Conservation (phyloP, 2,888 invertebrate species). For the Sesamia inferens region DNA sequence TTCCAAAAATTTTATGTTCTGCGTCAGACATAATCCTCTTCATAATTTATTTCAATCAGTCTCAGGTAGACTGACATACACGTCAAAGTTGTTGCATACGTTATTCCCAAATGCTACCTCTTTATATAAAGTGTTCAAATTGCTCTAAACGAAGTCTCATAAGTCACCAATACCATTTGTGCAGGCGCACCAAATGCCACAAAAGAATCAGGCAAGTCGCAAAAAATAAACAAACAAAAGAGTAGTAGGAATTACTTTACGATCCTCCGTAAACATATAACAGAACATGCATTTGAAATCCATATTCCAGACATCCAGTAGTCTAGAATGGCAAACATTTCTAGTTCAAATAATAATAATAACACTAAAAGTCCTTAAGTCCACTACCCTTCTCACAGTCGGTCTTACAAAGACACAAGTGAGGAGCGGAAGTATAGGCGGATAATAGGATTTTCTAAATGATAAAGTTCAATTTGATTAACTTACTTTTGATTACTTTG, state of each 20-base stretch:
- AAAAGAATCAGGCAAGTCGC: constrained; percentile 35
- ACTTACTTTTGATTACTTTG: not conserved
- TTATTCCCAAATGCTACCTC: constrained; percentile 11
- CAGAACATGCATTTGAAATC: constrained; percentile 66
- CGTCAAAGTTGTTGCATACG: constrained; percentile 25
- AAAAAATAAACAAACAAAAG: constrained; percentile 34
- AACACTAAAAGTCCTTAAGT: constrained; percentile 72
- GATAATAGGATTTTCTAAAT: not conserved
- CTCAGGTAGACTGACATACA: constrained; percentile 13
- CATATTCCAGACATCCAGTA: constrained; percentile 62
- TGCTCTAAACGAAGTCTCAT: constrained; percentile 22
- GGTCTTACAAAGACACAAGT: constrained; percentile 55
- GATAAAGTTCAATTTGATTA: too few relatives aligned
- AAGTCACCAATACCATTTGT: constrained; percentile 39
- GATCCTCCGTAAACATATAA: constrained; percentile 61
- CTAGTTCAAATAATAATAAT: constrained; percentile 70
- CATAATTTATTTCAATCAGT: constrained; percentile 27
- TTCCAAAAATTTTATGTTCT: not conserved
- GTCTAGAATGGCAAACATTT: constrained; percentile 65
- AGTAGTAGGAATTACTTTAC: constrained; percentile 55
- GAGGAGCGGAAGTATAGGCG: constrained; percentile 28
- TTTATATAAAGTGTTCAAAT: constrained; percentile 29
- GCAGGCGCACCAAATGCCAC: constrained; percentile 29
- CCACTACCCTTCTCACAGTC: constrained; percentile 59
- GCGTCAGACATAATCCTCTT: not conserved